phyloP scores from a whole-genome alignment of 2,888 invertebrate species.

The Agonopterix arenella region DNA sequence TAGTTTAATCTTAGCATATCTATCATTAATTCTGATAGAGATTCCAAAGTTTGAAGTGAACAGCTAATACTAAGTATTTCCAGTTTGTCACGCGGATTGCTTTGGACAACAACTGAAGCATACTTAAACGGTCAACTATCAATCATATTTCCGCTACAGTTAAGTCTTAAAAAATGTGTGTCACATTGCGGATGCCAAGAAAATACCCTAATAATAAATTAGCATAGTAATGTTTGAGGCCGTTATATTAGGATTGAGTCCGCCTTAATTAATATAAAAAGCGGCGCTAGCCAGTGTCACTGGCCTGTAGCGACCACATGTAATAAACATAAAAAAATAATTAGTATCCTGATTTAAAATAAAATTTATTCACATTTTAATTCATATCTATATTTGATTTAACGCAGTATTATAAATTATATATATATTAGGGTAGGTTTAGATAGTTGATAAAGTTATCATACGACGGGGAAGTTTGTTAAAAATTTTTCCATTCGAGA shows the following conservation, averaged over 20 bases:
- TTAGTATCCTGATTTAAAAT: conserved; percentile 11
- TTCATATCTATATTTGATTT: not conserved
- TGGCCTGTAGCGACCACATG: conserved; percentile 36
- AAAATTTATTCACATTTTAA: not conserved
- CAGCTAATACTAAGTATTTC: not conserved
- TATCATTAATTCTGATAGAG: too few relatives aligned
- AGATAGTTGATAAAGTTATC: too few relatives aligned
- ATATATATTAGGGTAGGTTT: too few relatives aligned
- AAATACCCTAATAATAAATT: conserved; percentile 74
- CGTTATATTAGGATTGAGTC: conserved; percentile 69
- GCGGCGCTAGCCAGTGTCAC: conserved; percentile 58
- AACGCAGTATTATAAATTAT: too few relatives aligned
- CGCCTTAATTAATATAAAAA: conserved; percentile 66
- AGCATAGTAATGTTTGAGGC: conserved; percentile 68
- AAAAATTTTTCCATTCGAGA: too few relatives aligned
- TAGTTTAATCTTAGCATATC: too few relatives aligned
- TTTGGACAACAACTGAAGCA: conserved; percentile 39
- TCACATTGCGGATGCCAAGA: conserved; percentile 71
- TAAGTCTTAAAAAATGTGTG: conserved; percentile 69
- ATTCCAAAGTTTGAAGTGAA: too few relatives aligned
- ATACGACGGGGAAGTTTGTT: too few relatives aligned
- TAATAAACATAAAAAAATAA: conserved; percentile 9
- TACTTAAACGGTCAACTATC: conserved; percentile 64
- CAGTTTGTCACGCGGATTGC: conserved; percentile 8
- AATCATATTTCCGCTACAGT: conserved; percentile 74